Conservation (phyloP, 37 sponge, comb jelly and placozoan species). For the Amphimedon queenslandica region DNA sequence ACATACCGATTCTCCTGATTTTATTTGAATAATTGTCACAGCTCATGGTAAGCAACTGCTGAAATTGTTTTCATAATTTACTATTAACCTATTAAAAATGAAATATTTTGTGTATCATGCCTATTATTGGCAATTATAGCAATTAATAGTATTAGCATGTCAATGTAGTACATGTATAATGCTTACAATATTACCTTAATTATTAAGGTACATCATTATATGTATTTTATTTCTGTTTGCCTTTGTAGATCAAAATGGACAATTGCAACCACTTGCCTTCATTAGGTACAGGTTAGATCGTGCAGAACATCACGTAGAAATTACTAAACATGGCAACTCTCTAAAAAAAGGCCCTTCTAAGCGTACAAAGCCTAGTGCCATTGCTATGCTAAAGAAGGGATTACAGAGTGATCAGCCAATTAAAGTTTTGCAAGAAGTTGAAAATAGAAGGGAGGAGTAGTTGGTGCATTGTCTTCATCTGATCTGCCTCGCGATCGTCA, state of each 20-base stretch:
- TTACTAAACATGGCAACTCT: conserved; percentile 19
- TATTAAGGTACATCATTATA: no score
- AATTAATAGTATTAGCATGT: no score
- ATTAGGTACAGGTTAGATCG: conserved; percentile 18
- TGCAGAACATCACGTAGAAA: conserved; percentile 13
- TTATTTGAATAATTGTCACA: no score
- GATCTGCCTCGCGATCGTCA: conserved; percentile 30
- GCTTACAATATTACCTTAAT: no score
- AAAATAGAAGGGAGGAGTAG: conserved; percentile 14
- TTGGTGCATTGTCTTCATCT: conserved; percentile 3
- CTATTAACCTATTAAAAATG: no score
- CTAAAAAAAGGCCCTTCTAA: background rate
- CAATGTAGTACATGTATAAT: no score
- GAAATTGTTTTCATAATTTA: no score
- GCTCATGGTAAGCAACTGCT: no score
- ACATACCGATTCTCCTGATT: no score
- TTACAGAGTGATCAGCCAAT: conserved; percentile 4
- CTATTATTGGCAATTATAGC: no score
- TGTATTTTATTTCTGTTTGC: background rate
- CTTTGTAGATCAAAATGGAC: background rate
- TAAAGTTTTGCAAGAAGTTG: conserved; percentile 15
- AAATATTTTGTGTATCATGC: no score
- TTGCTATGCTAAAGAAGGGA: background rate
- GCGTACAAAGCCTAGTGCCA: conserved; percentile 29
- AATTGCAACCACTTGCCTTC: conserved; percentile 14